These are phyloP conservation scores for Phalacrocorax pelagicus DNA, from an alignment of 2,113 vertebrate genomes.

Conservation along the genomic window DNA sequence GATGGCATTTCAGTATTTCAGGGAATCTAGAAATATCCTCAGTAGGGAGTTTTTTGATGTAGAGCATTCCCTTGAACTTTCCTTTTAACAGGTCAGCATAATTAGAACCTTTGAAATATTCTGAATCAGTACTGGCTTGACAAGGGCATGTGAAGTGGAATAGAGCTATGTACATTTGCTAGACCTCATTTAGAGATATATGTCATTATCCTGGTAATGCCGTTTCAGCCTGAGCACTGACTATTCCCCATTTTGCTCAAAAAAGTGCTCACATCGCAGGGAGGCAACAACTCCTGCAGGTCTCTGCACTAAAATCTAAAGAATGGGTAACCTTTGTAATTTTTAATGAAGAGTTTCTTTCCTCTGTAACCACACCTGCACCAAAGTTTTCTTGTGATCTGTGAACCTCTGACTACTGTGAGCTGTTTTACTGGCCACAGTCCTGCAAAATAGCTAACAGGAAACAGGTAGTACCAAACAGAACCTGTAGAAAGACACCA, in stretches of 20 bases:
- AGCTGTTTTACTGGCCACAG: background rate
- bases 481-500: background rate
- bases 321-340: accelerated
- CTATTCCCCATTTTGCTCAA: background rate
- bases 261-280: background rate
- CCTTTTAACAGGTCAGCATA: background rate
- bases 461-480: background rate
- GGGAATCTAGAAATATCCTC: background rate
- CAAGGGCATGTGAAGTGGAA: background rate
- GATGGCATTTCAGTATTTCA: background rate
- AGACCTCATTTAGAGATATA: background rate
- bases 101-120: background rate
- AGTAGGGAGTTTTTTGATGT: background rate
- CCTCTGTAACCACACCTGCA: background rate
- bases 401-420: background rate
- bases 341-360: background rate
- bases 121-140: background rate
- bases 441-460: background rate
- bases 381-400: background rate
- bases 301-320: background rate
- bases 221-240: background rate
- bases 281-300: background rate
- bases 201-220: background rate
- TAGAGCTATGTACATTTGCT: background rate
- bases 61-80: background rate